Base-by-base conservation (phyloP, 2,888 invertebrate species). In the Xanthia icteritia region DNA sequence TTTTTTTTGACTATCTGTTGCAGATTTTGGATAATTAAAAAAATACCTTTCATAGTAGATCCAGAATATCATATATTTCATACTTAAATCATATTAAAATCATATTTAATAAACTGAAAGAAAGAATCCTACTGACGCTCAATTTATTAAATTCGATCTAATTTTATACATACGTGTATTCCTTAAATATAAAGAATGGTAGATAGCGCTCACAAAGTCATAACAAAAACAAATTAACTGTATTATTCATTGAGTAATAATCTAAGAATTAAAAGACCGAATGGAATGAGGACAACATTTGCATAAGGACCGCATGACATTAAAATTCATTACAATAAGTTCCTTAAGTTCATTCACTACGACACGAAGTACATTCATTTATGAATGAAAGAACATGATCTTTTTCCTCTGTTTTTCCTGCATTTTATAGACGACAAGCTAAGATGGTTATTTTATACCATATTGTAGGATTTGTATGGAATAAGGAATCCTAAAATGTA, bases 321-420 rank as follows among this genome's bases (percentile, higher is more conserved):
- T 94, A 89, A 94, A 93, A 94, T 94, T 94, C 93, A 94, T 94
- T 91, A 91, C 88, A 85, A 88, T 89, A 92, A 94, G 91, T 93
- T 92, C 88, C 81, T 82, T 81, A 85, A 85, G 81, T 88, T 89
- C 88, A 84, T 85, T 89, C 77, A 84, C 81, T 77, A 76, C 78
- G 85, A 79, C 76, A 81, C 76, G 77, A 74, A 84, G 76, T 86
- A 86, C 79, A 88, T 88, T 86, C 84, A 88, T 76, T 76, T 68
- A 86, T 72, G 84, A 78, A 85, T 63, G 73, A n/a, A 81, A 54
- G 81, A 78, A 84, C 69, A 66, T 60, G 86, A 60, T 63, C 36
- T 63, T 66, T 64, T 86, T 63, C 56, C n/a, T 68, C 45, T 69
- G 36, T 82, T 82, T 82, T 67, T 63, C 60, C 27, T 56, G 60